Base-by-base conservation (phyloP, 2,888 invertebrate genomes). In the Gortyna flavago region DNA sequence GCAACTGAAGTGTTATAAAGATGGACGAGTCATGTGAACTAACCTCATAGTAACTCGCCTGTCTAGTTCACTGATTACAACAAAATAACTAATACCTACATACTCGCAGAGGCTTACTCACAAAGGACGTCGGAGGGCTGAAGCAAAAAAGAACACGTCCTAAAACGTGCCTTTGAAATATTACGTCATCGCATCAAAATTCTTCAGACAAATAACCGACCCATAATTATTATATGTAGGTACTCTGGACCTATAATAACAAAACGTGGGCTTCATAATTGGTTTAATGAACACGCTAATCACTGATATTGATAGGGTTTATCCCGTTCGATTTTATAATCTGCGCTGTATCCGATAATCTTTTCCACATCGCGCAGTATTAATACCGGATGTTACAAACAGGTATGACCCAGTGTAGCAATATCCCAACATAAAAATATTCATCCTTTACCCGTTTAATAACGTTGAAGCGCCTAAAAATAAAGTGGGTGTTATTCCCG, bases 291-390 rank as follows among this genome's bases (percentile, higher is more conserved):
- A 68, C 75, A 32, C 66, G 68, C 79, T 79, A 78, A 80, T 72
- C 77, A 69, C 69, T 69, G 41, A 51, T 62, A 71, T 81, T 61
- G 75, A 67, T 75, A 78, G 79, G 79, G 72, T 81, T 68, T 54
- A 79, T 77, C 75, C 64, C 80, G 81, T 85, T 81, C 77, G 77
- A 77, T 85, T 85, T 86, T 83, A 87, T 90, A 89, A 90, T 89
- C 89, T 85, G 86, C 88, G 87, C 87, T 59, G 62, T 80, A 71
- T 79, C 81, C 88, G 87, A 89, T 92, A 92, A 91, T 91, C 89
- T 89, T 85, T 89, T 88, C 83, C 87, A 86, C 88, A 88, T 59
- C 35, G 85, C 86, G 82, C 85, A 85, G 25, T 64, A 64, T 73
- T 73, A 32, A 65, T 62, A 61, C 57, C 54, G 65, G 73, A 67